Evolutionary conservation across 2,113 vertebrate genomes (phyloP).

Genomic region (Cynocephalus volans): DNA sequence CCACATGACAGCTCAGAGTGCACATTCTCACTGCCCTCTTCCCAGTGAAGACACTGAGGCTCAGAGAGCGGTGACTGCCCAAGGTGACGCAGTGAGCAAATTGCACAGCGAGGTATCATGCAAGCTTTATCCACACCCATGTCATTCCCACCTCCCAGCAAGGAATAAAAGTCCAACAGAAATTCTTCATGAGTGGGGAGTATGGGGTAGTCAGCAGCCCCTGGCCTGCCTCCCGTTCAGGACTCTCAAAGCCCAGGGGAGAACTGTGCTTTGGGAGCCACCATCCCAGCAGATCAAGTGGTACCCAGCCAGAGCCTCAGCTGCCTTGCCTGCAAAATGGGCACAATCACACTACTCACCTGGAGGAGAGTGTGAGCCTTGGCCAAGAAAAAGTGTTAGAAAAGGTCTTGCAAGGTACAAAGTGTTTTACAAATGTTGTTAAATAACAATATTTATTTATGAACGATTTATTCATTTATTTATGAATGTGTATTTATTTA

Average conservation of each 20-base stretch:
- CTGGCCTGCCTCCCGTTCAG: neutral
- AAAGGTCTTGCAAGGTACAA: neutral
- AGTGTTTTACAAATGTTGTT: neutral
- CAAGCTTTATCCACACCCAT: neutral
- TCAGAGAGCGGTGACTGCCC: neutral
- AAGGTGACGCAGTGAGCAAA: neutral
- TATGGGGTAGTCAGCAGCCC: neutral
- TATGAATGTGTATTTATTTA: no score
- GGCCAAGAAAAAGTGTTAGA: neutral
- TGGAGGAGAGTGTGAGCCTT: neutral
- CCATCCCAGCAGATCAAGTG: neutral
- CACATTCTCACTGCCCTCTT: neutral
- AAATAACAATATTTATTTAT: no score
- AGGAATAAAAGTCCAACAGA: neutral
- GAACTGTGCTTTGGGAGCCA: neutral
- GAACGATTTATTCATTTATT: no score
- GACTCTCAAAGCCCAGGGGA: neutral
- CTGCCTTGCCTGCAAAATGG: neutral
- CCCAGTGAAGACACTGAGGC: neutral
- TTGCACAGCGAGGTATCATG: neutral
- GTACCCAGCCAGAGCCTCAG: neutral
- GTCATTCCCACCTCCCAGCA: neutral
- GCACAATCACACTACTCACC: neutral
- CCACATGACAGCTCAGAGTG: rapidly evolving
- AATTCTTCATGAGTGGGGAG: neutral